Evolutionary conservation across 2,113 vertebrate genomes (phyloP), one percentile per base, ranked within the genome.

Genomic region (Mobula hypostoma): DNA sequence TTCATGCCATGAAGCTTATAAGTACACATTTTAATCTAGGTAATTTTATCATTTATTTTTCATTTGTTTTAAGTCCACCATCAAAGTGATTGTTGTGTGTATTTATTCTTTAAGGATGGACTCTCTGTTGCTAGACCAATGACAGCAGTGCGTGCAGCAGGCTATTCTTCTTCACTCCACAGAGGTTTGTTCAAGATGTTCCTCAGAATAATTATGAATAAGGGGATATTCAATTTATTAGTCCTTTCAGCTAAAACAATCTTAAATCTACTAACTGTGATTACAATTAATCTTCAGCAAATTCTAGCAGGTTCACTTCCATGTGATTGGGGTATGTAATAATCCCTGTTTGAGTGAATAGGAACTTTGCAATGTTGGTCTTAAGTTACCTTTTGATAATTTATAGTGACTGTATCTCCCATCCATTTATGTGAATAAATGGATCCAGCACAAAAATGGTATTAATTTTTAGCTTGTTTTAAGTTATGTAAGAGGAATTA

Each of bases 141-240:
- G 98, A 99, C 98, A 94, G 98, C 99, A 85, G 98, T 99, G 94
- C 97, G 97, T 95, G 98, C 99, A 94, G 99, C 99, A 94, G 98
- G 99, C 87, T 99, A 98, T 96, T 98, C 97, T 12, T 99, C 98
- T 94, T 96, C 97, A 83, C 91, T 97, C 94, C 94, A 96, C 94
- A 97, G 97, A 96, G 98, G 99, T 99, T 96, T 88, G 95, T 95
- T 66, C 70, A 12, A 90, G 66, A 90, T 66, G 19, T 90, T 66
- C 63, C 15, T 19, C 27, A 19, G 17, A n/a, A 27, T 63, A n/a
- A 63, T 90, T 66, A 90, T 66, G 61, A 63, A 90, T 29, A 1
- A 63, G 14, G 32, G 29, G 61, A 14, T 17, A 66, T 29, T 7
- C 17, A 21, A 6, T 58, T 7, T 24, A 56, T 85, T 66, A 90